Evolutionary conservation across 2,113 vertebrate genomes (phyloP).

Genomic region (Mustela lutreola): DNA sequence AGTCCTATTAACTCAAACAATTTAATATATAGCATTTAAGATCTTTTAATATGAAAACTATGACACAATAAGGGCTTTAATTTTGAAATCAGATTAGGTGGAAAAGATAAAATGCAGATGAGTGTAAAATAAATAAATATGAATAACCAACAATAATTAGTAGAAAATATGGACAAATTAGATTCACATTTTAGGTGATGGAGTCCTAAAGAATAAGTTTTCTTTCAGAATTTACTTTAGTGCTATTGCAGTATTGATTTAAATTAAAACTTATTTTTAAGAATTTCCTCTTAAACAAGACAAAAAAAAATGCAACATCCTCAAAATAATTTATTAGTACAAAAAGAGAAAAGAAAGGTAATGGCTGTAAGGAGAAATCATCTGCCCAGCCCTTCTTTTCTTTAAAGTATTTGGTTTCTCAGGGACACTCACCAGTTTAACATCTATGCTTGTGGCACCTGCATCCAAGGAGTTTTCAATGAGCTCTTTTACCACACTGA

Average conservation of each 20-base stretch:
- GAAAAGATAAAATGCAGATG: conserved; percentile 32
- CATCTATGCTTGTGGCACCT: conserved; percentile 91
- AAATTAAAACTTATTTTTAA: conserved; percentile 58
- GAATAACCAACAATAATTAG: conserved; percentile 24
- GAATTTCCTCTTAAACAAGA: conserved; percentile 31
- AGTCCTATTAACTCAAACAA: neutral
- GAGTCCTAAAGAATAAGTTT: neutral
- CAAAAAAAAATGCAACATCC: neutral
- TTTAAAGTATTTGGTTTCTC: conserved; percentile 10
- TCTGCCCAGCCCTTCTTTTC: neutral
- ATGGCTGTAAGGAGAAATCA: neutral
- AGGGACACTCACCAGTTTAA: conserved; percentile 93
- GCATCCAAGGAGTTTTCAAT: conserved; percentile 97
- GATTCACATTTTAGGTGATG: neutral
- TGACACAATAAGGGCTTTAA: neutral
- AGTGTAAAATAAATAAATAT: conserved; percentile 32
- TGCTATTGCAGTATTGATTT: neutral
- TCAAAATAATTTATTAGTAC: neutral
- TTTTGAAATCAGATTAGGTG: conserved; percentile 43
- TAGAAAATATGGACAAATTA: conserved; percentile 49
- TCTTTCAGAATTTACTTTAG: conserved; percentile 44
- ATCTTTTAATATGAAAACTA: conserved; percentile 44
- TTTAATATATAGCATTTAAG: conserved; percentile 7
- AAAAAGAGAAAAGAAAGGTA: neutral
- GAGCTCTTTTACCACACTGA: conserved; percentile 96